Conservation (phyloP, 2,113 vertebrate species). For the Circaetus cinerascens region DNA sequence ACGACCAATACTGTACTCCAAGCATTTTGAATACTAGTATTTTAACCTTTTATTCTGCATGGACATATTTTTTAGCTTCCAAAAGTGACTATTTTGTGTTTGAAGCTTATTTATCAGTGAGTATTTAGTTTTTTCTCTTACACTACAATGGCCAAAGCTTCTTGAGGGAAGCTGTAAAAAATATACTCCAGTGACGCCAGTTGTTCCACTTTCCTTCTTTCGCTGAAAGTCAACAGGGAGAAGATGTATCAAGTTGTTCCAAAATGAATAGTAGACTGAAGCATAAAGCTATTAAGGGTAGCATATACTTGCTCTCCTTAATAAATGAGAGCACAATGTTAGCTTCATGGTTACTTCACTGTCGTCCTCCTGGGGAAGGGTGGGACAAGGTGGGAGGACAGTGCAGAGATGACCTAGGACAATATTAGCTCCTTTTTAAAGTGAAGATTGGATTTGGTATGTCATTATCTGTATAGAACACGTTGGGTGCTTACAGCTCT, state of each 20-base stretch:
- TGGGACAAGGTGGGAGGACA: neutral
- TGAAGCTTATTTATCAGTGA: neutral
- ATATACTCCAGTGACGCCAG: neutral
- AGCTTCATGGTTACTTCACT: neutral
- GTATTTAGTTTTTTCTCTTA: neutral
- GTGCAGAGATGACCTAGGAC: neutral
- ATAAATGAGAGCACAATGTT: neutral
- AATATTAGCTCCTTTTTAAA: neutral
- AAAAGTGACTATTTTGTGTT: neutral
- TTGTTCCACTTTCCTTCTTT: neutral
- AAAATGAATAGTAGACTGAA: neutral
- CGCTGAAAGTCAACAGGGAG: neutral
- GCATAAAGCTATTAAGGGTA: neutral
- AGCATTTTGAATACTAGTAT: neutral
- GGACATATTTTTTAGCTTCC: neutral
- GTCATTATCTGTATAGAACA: neutral
- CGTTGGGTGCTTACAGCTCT: neutral
- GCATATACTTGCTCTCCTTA: neutral
- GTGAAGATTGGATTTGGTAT: neutral
- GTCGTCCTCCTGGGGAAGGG: neutral
- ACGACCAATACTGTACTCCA: neutral
- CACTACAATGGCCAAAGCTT: neutral
- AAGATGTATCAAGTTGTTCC: neutral
- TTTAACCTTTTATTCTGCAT: neutral
- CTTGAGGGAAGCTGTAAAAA: neutral